Evolutionary conservation across 1,140 invertebrate genomes (phyloP).

Genomic region (Drosophila watanabei): DNA sequence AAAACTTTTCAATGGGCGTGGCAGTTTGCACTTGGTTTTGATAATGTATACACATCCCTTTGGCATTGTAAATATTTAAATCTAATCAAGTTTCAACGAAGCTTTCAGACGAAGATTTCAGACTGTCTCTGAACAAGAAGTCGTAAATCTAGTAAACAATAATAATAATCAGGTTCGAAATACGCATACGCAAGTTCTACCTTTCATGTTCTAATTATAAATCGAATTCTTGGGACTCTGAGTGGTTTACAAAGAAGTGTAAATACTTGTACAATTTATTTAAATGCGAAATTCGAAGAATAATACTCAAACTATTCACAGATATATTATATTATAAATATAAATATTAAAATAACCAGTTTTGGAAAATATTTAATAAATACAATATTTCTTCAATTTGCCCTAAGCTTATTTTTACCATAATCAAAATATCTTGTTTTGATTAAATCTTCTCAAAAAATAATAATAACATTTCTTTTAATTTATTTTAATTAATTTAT

Average conservation of each 20-base stretch:
- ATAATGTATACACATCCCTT: conserved; percentile 9
- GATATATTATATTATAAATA: neutral
- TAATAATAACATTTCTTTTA: too few relatives aligned
- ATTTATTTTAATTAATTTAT: too few relatives aligned
- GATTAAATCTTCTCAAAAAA: too few relatives aligned
- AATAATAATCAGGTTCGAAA: conserved; percentile 1
- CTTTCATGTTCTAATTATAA: neutral
- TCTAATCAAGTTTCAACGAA: conserved; percentile 15
- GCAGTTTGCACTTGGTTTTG: conserved; percentile 10
- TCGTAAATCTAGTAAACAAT: neutral
- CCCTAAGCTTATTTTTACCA: too few relatives aligned
- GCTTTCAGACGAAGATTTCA: conserved; percentile 1
- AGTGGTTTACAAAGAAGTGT: neutral
- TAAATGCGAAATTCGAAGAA: neutral
- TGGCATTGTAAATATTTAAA: conserved; percentile 27
- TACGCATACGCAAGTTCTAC: neutral
- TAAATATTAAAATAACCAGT: too few relatives aligned
- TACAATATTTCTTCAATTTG: too few relatives aligned
- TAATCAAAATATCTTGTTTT: too few relatives aligned
- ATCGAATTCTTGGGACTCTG: too few relatives aligned
- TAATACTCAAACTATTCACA: neutral
- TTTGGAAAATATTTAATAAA: too few relatives aligned
- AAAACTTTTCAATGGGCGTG: neutral
- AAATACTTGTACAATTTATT: neutral
- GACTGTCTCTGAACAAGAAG: conserved; percentile 4